These are phyloP conservation scores for Trypoxylus dichotomus DNA, from an alignment of 1,140 invertebrate genomes.

Conservation along the genomic window DNA sequence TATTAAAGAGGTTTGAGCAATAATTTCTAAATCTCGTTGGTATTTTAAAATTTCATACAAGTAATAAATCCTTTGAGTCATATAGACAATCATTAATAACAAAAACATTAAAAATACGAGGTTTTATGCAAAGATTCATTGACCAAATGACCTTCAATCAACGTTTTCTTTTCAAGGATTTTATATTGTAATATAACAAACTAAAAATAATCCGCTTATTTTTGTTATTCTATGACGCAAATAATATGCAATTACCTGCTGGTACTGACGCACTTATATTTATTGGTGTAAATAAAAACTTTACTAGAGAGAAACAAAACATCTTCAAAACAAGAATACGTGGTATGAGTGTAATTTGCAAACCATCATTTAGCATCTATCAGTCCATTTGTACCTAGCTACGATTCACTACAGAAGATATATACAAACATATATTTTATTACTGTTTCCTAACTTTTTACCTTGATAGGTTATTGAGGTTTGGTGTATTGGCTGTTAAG, in stretches of 20 bases:
- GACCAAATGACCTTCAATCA: background rate
- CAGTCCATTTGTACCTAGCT: too few species aligned
- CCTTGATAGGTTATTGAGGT: too few species aligned
- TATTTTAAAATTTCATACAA: background rate
- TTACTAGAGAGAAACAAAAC: background rate
- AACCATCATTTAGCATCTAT: too few species aligned
- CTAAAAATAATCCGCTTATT: background rate
- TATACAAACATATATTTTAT: too few species aligned
- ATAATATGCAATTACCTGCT: background rate
- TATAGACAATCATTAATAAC: background rate
- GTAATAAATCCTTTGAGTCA: too few species aligned
- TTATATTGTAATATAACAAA: background rate
- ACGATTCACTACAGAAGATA: too few species aligned
- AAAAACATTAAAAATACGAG: background rate
- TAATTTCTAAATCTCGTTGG: background rate
- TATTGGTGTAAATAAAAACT: background rate
- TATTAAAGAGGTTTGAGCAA: background rate
- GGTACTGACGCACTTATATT: background rate
- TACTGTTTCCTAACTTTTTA: too few species aligned
- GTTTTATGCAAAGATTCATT: background rate
- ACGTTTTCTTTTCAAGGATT: background rate
- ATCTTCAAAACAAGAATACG: background rate
- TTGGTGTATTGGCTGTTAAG: too few species aligned
- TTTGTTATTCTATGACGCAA: background rate
- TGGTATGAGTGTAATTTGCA: too few species aligned